phyloP scores from a whole-genome alignment of 2,888 invertebrate genomes.

The Apoderus coryli region DNA sequence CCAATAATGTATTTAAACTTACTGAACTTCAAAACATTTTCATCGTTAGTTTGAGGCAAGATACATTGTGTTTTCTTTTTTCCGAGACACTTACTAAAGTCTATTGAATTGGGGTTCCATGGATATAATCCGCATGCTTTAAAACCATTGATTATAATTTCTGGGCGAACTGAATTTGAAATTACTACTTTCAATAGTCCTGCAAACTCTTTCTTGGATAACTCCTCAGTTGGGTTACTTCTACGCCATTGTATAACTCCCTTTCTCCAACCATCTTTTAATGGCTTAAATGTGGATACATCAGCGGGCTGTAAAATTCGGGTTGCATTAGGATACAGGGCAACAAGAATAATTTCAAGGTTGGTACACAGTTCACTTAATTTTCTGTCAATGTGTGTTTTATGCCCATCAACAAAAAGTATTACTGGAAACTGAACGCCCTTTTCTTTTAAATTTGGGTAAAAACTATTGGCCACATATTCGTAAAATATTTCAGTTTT shows the following conservation, averaged over 20 bases:
- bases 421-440: neutral
- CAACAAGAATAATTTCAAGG: too few species aligned
- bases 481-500: constrained; percentile 3
- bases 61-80: constrained; percentile 1
- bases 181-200: constrained; percentile 7
- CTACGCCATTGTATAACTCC: too few species aligned
- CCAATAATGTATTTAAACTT: constrained; percentile 7
- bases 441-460: constrained; percentile 1
- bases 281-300: too few species aligned
- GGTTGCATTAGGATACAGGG: too few species aligned
- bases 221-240: too few species aligned
- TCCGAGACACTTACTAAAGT: constrained; percentile 7
- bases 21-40: constrained; percentile 1
- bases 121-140: constrained; percentile 10
- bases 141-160: constrained; percentile 12
- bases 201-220: constrained; percentile 8
- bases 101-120: constrained; percentile 9
- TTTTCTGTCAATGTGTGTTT: neutral
- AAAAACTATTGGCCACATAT: constrained; percentile 1
- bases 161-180: too few species aligned
- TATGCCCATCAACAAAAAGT: constrained; percentile 3
- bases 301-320: constrained; percentile 14
- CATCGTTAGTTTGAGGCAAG: constrained; percentile 1
- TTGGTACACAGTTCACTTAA: constrained; percentile 7
- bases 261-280: constrained; percentile 18